phyloP scores from a whole-genome alignment of 2,113 vertebrate species.

The Dolichotis patagonum region DNA sequence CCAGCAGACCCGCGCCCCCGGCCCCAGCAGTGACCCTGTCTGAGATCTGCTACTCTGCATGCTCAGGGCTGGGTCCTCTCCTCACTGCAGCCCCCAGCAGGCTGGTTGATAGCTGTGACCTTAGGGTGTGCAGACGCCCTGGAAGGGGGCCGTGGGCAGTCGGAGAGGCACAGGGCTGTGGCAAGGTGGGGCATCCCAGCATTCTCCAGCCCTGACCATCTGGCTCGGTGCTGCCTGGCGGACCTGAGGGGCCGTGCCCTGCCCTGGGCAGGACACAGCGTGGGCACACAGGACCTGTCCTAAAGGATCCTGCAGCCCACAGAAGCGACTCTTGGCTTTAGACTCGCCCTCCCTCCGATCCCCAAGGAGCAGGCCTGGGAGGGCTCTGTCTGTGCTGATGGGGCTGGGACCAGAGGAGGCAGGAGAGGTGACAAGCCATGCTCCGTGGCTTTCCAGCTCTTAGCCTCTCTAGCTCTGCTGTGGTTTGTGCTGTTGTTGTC shows the following conservation, averaged over 20 bases:
- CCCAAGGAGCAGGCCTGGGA: not conserved
- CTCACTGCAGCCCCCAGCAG: no score
- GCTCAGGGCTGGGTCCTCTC: not conserved
- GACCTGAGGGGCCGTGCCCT: not conserved
- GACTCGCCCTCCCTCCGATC: no score
- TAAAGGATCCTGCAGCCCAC: not conserved
- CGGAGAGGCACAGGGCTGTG: not conserved
- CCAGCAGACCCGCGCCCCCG: no score
- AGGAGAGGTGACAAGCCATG: no score
- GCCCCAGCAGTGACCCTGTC: not conserved
- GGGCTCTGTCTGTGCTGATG: not conserved
- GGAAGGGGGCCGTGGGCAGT: accelerated
- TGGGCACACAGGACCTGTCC: not conserved
- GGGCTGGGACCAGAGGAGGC: not conserved
- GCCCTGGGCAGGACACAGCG: not conserved
- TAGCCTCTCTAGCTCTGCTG: not conserved
- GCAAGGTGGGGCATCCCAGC: not conserved
- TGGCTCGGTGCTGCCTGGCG: not conserved
- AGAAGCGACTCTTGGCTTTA: accelerated
- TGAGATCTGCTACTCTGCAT: no score
- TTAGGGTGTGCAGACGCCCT: not conserved
- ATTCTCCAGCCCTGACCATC: not conserved
- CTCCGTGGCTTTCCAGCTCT: no score
- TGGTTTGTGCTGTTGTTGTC: no score
- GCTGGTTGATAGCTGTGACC: not conserved